These are phyloP conservation scores for Pterocles burchelli DNA, from an alignment of 2,113 vertebrate species.

Conservation along the genomic window DNA sequence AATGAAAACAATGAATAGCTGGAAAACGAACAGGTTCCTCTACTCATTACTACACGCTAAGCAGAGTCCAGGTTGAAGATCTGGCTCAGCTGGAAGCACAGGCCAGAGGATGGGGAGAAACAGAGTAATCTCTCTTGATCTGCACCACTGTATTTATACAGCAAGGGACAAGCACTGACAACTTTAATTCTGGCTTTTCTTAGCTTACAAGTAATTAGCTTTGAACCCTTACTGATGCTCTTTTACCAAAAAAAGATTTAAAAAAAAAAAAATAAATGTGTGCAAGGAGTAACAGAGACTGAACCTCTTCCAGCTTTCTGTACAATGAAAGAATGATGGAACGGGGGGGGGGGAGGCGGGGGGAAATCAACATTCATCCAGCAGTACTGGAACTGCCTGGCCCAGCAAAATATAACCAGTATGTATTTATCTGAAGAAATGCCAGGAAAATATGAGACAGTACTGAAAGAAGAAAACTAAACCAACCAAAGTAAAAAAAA, in stretches of 20 bases:
- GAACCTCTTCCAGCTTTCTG: not conserved
- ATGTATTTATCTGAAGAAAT: not conserved
- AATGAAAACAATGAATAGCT: not conserved
- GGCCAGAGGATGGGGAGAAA: not conserved
- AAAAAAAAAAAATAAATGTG: no score
- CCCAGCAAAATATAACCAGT: not conserved
- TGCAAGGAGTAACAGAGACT: not conserved
- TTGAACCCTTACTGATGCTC: not conserved
- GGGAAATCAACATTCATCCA: not conserved
- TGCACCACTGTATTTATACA: not conserved
- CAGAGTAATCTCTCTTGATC: not conserved
- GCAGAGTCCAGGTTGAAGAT: not conserved
- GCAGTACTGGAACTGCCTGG: not conserved
- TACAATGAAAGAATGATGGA: not conserved
- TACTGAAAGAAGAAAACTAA: not conserved
- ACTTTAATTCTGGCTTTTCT: not conserved
- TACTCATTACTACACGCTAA: not conserved
- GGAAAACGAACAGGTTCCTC: not conserved
- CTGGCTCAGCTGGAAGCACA: not conserved
- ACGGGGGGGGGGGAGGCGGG: no score
- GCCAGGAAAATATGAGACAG: not conserved
- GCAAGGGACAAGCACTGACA: not conserved
- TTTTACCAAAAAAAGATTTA: no score
- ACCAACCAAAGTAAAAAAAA: not conserved
- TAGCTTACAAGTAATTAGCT: not conserved